phyloP scores from a whole-genome alignment of 2,888 invertebrate species.

The Amphipoea oculea region DNA sequence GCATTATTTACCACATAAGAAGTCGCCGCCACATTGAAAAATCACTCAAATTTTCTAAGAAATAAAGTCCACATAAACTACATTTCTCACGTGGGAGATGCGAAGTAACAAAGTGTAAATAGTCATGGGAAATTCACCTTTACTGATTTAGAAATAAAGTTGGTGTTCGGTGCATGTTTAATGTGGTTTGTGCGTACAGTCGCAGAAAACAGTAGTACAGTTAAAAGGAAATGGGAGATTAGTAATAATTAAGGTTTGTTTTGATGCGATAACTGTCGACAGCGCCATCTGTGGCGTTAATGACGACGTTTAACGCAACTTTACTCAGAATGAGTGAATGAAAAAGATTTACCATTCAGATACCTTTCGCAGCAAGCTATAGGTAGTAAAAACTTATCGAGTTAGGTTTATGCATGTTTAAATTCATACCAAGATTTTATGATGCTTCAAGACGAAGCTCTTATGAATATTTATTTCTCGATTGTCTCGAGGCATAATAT shows the following conservation, averaged over 20 bases:
- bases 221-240: conserved; percentile 65
- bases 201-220: conserved; percentile 54
- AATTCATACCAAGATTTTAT: no score
- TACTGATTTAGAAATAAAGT: not conserved
- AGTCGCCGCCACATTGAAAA: conserved; percentile 8
- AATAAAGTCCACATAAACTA: conserved; percentile 14
- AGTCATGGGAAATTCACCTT: conserved; percentile 4
- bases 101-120: not conserved
- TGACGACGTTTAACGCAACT: conserved; percentile 23
- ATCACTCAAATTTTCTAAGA: not conserved
- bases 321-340: conserved; percentile 23
- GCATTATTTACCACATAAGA: conserved; percentile 14
- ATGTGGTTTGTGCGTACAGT: conserved; percentile 8
- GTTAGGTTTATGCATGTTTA: not conserved
- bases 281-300: conserved; percentile 56
- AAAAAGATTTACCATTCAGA: conserved; percentile 13
- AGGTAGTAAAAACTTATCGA: not conserved
- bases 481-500: not conserved
- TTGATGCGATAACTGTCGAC: conserved; percentile 56
- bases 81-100: not conserved
- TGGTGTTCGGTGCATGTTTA: not conserved
- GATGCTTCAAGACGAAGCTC: not conserved
- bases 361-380: not conserved
- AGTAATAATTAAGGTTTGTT: conserved; percentile 62
- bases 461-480: not conserved